Evolutionary conservation across 64 coral and sea anemone genomes (phyloP).

Genomic region (Pocillopora damicornis): DNA sequence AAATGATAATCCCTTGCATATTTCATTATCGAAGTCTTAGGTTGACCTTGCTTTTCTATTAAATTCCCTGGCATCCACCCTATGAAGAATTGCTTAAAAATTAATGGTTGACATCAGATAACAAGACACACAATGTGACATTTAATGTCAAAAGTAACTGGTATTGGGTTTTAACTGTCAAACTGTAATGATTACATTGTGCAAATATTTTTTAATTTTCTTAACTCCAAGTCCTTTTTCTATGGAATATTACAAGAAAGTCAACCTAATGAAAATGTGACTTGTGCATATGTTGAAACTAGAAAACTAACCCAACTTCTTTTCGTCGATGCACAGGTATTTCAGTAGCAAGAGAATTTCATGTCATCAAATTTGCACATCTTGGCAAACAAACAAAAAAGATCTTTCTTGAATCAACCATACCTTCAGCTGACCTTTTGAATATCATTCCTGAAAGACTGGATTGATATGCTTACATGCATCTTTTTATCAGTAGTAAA

Average conservation of each 20-base stretch:
- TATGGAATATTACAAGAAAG: neutral
- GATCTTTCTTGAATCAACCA: neutral
- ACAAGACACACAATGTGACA: neutral
- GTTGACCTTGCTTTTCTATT: neutral
- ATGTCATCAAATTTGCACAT: slow-evolving; percentile 3
- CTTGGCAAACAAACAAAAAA: neutral
- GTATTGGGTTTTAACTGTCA: slow-evolving; percentile 38
- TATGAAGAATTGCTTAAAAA: slow-evolving; percentile 10
- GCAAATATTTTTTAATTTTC: neutral
- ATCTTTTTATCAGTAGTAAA: too few species aligned
- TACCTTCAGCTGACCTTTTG: too few species aligned
- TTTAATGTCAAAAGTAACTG: slow-evolving; percentile 18
- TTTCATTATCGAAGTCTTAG: too few species aligned
- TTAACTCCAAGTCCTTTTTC: neutral
- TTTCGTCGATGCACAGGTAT: neutral
- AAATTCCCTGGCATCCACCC: neutral
- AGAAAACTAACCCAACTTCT: neutral
- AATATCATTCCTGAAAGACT: neutral
- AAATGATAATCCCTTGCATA: neutral
- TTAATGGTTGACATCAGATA: slow-evolving; percentile 14
- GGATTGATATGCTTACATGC: neutral
- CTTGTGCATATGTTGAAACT: neutral
- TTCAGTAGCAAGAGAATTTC: neutral
- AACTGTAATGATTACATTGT: neutral
- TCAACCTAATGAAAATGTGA: neutral